Evolutionary conservation across 2,113 vertebrate genomes (phyloP).

Genomic region (Salvelinus fontinalis): DNA sequence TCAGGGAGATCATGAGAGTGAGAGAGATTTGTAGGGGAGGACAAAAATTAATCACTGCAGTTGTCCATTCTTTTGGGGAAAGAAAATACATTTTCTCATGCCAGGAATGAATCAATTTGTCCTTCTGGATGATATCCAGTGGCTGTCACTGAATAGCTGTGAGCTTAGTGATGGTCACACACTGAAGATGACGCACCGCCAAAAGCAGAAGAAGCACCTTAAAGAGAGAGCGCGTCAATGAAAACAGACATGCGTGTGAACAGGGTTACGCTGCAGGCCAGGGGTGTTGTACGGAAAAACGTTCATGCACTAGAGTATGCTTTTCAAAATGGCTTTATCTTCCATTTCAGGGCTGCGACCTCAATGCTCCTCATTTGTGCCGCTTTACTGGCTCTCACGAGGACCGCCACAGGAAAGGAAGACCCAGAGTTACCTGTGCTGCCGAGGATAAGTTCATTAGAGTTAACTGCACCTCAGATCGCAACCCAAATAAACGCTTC

Average conservation of each 20-base stretch:
- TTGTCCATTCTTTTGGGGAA: no score
- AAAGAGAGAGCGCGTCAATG: constrained; percentile 33
- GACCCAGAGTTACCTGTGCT: no score
- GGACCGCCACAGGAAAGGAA: no score
- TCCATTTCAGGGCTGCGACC: constrained; percentile 63
- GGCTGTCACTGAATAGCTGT: no score
- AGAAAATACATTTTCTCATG: neutral
- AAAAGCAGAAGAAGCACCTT: constrained; percentile 48
- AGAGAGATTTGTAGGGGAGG: no score
- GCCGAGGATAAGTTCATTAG: no score
- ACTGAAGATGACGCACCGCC: constrained; percentile 7
- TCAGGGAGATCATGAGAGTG: no score
- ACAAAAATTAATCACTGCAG: no score
- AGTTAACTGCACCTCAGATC: no score
- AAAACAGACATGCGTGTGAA: constrained; percentile 56
- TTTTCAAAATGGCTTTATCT: constrained; percentile 44
- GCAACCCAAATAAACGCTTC: no score
- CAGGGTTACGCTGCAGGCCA: constrained; percentile 37
- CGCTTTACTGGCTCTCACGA: neutral
- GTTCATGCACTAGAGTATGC: constrained; percentile 51
- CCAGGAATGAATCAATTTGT: no score
- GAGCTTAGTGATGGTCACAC: constrained; percentile 28
- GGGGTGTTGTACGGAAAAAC: constrained; percentile 38
- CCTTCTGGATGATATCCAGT: no score
- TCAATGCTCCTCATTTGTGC: constrained; percentile 17